Evolutionary conservation across 2,113 vertebrate species (phyloP).

Genomic region (Dasyprocta punctata): DNA sequence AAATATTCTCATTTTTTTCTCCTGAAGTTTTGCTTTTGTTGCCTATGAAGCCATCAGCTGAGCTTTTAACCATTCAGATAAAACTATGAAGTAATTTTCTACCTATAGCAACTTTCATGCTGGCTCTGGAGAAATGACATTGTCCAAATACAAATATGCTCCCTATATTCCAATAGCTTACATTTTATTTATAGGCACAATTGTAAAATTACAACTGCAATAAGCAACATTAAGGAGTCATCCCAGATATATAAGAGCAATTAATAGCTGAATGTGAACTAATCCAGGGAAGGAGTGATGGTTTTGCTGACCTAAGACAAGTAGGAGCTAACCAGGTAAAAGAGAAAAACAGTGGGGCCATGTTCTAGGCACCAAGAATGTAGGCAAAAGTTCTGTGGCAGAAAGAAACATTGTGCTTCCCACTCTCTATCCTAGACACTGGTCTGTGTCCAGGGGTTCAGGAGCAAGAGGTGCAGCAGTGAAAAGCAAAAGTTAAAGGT

Average conservation of each 20-base stretch:
- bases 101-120: neutral
- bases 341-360: rapidly evolving
- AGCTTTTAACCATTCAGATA: neutral
- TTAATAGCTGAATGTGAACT: neutral
- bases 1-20: neutral
- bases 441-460: neutral
- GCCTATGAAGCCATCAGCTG: neutral
- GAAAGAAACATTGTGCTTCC: neutral
- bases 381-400: neutral
- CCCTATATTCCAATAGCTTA: neutral
- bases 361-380: neutral
- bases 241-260: neutral
- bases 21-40: neutral
- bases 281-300: neutral
- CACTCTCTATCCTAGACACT: neutral
- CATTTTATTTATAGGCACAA: neutral
- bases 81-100: neutral
- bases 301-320: neutral
- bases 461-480: neutral
- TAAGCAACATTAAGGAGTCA: neutral
- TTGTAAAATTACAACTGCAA: neutral
- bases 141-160: neutral
- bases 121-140: neutral
- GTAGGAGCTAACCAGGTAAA: neutral
- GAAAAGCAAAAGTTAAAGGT: neutral